Evolutionary conservation across 2,888 invertebrate genomes (phyloP).

Genomic region (Hypomecis punctinalis): DNA sequence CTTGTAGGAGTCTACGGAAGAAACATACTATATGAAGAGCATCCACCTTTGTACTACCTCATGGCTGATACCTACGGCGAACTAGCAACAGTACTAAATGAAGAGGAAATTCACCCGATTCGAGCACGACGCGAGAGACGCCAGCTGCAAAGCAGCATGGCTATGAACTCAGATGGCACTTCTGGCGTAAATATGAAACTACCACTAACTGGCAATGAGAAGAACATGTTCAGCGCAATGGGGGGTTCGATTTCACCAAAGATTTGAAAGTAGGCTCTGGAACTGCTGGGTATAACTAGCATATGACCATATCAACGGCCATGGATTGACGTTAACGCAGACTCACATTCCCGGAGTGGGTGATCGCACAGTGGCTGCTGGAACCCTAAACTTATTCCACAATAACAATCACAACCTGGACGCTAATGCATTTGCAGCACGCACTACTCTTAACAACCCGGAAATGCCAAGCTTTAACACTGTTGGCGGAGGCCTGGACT

Average conservation of each 20-base stretch:
- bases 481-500: slow-evolving; percentile 61
- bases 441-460: slow-evolving; percentile 57
- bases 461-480: slow-evolving; percentile 64
- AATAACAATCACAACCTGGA: slow-evolving; percentile 55
- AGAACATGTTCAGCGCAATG: slow-evolving; percentile 54
- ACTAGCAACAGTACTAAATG: slow-evolving; percentile 1
- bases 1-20: slow-evolving; percentile 17
- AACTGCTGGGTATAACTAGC: slow-evolving; percentile 58
- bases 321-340: slow-evolving; percentile 53
- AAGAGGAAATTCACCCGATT: slow-evolving; percentile 17
- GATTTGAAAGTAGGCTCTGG: slow-evolving; percentile 43
- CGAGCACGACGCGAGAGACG: slow-evolving; percentile 40
- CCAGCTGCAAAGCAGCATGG: slow-evolving; percentile 45
- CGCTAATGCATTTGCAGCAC: slow-evolving; percentile 63
- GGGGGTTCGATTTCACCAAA: slow-evolving; percentile 46
- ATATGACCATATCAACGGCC: slow-evolving; percentile 58
- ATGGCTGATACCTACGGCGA: slow-evolving; percentile 10
- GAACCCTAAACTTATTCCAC: slow-evolving; percentile 53
- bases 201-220: slow-evolving; percentile 51
- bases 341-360: slow-evolving; percentile 57
- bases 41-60: slow-evolving; percentile 3
- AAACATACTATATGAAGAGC: slow-evolving; percentile 17
- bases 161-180: slow-evolving; percentile 49
- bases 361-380: slow-evolving; percentile 55
- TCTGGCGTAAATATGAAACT: slow-evolving; percentile 45